A percentile compares a stretch with the other conserved stretches of the same genome.
phyloP scores from a whole-genome alignment of 2,113 vertebrate genomes.

The Taxidea taxus region DNA sequence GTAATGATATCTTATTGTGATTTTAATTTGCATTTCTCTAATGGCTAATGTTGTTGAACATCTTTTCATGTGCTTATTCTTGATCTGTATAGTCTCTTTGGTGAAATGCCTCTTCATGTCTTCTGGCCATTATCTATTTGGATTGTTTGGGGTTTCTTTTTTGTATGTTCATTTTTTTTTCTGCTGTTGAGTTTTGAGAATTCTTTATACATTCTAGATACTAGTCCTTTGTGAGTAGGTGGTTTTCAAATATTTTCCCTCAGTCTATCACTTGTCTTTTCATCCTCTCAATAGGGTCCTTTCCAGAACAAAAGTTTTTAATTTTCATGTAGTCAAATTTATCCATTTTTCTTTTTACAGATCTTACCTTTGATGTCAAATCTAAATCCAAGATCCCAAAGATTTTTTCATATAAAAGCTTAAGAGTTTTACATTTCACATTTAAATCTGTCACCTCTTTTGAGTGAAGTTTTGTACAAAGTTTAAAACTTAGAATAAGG shows the following conservation, averaged over 20 bases:
- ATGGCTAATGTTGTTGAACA: background rate
- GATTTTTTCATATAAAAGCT: background rate
- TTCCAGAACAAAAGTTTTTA: background rate
- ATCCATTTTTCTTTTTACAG: background rate
- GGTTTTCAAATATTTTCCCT: background rate
- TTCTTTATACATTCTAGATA: background rate
- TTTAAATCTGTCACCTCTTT: background rate
- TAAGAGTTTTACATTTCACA: background rate
- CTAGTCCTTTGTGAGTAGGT: background rate
- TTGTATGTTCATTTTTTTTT: background rate
- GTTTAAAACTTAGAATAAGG: background rate
- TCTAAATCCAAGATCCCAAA: background rate
- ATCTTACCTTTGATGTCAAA: background rate
- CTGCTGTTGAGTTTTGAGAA: background rate
- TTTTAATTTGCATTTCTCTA: slow-evolving; percentile 1
- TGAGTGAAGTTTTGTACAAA: background rate
- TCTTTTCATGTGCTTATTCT: background rate
- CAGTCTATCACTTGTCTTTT: background rate
- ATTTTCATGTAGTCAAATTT: background rate
- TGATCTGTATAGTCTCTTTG: background rate
- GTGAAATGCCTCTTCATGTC: background rate
- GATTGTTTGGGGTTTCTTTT: background rate
- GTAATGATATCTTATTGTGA: background rate
- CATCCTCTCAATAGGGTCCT: background rate
- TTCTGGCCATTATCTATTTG: background rate